Evolutionary conservation across 2,797 vertebrate genomes (phyloP).

Genomic region (Iguana delicatissima): DNA sequence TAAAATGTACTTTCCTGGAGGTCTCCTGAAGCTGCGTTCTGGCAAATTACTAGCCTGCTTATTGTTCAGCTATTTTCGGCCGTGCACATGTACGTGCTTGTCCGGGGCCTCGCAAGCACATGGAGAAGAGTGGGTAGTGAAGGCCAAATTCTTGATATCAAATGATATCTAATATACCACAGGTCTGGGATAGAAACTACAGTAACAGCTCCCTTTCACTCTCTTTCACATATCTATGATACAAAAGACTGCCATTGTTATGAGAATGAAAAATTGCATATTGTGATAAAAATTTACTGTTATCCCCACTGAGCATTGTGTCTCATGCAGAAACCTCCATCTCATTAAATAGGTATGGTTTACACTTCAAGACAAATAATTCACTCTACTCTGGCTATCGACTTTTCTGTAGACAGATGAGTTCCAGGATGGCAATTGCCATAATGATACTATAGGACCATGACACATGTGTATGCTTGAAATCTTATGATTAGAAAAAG

Average conservation of each 20-base stretch:
- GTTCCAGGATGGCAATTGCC: background rate
- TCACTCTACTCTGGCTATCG: background rate
- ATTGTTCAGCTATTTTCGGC: no score
- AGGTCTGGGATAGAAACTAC: no score
- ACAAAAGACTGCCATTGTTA: background rate
- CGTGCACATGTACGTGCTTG: no score
- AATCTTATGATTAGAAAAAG: slow-evolving; percentile 1
- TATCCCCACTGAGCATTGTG: background rate
- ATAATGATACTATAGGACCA: background rate
- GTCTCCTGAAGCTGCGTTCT: no score
- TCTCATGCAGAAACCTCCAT: background rate
- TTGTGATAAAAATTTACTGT: background rate
- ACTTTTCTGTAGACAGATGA: background rate
- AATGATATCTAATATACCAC: no score
- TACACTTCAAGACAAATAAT: background rate
- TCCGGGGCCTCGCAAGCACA: no score
- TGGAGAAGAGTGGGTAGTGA: no score
- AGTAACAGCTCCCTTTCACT: background rate
- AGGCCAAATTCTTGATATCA: no score
- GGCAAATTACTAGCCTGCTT: no score
- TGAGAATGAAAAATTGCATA: background rate
- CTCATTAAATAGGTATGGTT: background rate
- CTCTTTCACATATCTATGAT: background rate
- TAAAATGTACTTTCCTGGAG: no score
- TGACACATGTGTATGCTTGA: slow-evolving; percentile 2